phyloP scores from a whole-genome alignment of 2,797 vertebrate genomes.

The Gephyroberyx darwinii region DNA sequence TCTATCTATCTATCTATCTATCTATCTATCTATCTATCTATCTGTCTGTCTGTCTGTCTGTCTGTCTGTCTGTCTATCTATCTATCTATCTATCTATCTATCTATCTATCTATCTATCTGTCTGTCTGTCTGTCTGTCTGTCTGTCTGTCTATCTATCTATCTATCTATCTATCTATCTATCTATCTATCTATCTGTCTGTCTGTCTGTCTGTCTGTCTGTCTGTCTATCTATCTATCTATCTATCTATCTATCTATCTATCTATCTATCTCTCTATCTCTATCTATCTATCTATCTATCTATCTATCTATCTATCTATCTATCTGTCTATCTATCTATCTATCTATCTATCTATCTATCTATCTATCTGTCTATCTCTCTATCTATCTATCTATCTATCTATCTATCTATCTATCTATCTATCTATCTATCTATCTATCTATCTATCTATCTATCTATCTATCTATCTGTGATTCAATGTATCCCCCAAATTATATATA shows the following conservation, averaged over 20 bases:
- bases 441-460: constrained; percentile 8
- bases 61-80: constrained; percentile 3
- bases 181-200: too few species aligned
- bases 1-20: neutral
- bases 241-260: too few species aligned
- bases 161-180: too few species aligned
- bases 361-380: constrained; percentile 2
- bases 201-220: too few species aligned
- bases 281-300: too few species aligned
- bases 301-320: neutral
- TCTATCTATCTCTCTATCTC: too few species aligned
- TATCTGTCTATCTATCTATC: neutral
- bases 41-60: constrained; percentile 8
- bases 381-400: constrained; percentile 1
- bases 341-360: constrained; percentile 6
- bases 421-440: constrained; percentile 2
- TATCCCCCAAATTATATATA: neutral
- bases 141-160: too few species aligned
- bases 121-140: too few species aligned
- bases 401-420: neutral
- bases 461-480: neutral
- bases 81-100: too few species aligned
- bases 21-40: neutral
- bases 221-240: too few species aligned
- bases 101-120: too few species aligned